A percentile compares a stretch with the other conserved stretches of the same genome.
Evolutionary conservation across 2,113 vertebrate species (phyloP).

Genomic region (Thunnus maccoyii): DNA sequence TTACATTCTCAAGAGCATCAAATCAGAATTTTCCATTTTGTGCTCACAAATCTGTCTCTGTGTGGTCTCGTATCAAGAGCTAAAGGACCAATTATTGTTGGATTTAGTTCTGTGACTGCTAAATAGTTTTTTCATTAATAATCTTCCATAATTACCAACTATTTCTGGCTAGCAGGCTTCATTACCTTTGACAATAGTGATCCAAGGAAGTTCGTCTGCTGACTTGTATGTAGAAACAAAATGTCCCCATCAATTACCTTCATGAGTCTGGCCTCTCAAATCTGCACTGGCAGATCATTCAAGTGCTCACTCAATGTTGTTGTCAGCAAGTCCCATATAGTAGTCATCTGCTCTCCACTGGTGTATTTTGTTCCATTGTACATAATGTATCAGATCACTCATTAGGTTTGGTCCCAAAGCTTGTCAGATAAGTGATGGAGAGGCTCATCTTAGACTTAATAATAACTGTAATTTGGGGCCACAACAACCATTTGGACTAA

Average conservation of each 20-base stretch:
- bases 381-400: constrained; percentile 13
- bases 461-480: constrained; percentile 70
- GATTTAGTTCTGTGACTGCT: background rate
- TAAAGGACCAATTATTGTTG: background rate
- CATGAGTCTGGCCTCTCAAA: background rate
- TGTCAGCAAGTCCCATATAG: background rate
- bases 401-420: constrained; percentile 35
- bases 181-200: background rate
- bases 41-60: background rate
- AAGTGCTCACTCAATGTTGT: background rate
- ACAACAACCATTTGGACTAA: constrained; percentile 64
- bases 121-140: background rate
- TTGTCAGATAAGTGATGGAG: constrained; percentile 68
- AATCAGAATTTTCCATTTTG: background rate
- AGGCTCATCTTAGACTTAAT: constrained; percentile 72
- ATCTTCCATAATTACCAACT: background rate
- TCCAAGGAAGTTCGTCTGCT: background rate
- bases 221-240: background rate
- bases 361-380: background rate
- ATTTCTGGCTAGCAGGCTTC: background rate
- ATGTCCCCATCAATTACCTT: background rate
- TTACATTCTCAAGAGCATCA: too few relatives aligned
- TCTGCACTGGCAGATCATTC: constrained; percentile 4
- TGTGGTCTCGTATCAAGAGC: background rate
- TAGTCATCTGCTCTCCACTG: background rate